Evolutionary conservation across 2,113 vertebrate species (phyloP), one percentile per base, ranked within the genome.

Genomic region (Dendropsophus ebraccatus): DNA sequence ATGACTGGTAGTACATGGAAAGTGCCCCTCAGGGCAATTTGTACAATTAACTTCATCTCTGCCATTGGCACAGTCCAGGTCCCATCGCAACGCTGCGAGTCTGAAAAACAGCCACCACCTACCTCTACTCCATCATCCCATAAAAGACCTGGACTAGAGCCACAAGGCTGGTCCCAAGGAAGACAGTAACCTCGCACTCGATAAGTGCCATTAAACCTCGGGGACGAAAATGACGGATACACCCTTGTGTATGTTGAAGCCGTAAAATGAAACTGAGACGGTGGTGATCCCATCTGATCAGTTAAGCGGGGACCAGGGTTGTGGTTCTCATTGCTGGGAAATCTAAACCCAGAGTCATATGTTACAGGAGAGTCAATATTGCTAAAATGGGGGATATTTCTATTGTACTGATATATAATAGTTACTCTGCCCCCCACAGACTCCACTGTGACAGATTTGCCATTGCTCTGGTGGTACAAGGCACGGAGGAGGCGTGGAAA

Each of bases 191-290:
- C 95, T 0, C 90, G 91, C 0, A 97, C 96, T 0, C 95, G 95
- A 90, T 97, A 97, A 0, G 97, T 97, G 23, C 96, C 96, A 0
- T 97, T 97, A 87, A 97, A 97, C 96, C 96, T 0, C 88, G 90
- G 28, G 78, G 52, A 45, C 1, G 37, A 37, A n/a, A 74, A 62
- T 25, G 35, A 1, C 25, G 60, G 30, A 30, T 28, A 56, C 74
- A 77, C 19, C 8, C 45, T n/a, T 54, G 54, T 23, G 65, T 8
- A 23, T 28, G 45, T n/a, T 25, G 25, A 37, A 47, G 58, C 17
- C 21, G 41, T 0, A 12, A 58, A 28, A 14, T 30, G 45, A 52
- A 60, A 45, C 28, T 23, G 41, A 76, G 72, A 74, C 5, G 82
- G 54, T 50, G 83, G 11, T 49, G 83, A 79, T 8, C 47, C 60